Base-by-base conservation (phyloP, 2,797 vertebrate species). In the Pampus argenteus region DNA sequence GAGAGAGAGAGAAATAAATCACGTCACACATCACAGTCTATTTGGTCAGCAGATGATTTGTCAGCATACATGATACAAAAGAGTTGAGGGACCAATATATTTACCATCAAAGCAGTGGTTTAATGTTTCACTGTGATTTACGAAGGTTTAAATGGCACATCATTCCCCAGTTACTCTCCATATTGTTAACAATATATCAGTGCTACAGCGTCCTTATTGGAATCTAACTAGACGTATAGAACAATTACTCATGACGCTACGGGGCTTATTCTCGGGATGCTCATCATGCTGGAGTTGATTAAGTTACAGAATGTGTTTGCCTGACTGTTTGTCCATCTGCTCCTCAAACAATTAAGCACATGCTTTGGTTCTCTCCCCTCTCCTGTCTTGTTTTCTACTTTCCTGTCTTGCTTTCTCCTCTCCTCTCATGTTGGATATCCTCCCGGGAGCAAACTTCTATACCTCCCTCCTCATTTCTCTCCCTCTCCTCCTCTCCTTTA, bases 171-270 rank as follows among this genome's bases (percentile, higher is more conserved):
- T 91, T 91, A 88, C 76, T 78, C 74, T 60, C 85, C 86, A 83
- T 90, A 90, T 89, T 89, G 89, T 86, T 84, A 88, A 76, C 90
- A 79, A 82, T 91, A 89, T 70, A 90, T 91, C 91, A 91, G 66
- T 58, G 76, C 75, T 76, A 78, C 73, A 54, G 77, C 36, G 4
- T 71, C 82, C 77, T 84, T 76, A 85, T 89, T 84, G 83, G 76
- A 88, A 79, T 90, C 74, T 90, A 92, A 92, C 75, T 50, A 88
- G 85, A 89, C 86, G 65, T 86, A 83, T 70, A 84, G 79, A 85
- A 86, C 84, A 88, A 90, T 93, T 88, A 87, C 72, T 83, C 77
- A 82, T 29, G 31, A 31, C 11, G 67, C 84, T 75, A 52, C 20
- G 2, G 74, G 83, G 66, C 72, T 79, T 88, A 84, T 86, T 85